A percentile compares a stretch with the other conserved stretches of the same genome.
Evolutionary conservation across 1,140 invertebrate genomes (phyloP).

Genomic region (Bombus terrestris): DNA sequence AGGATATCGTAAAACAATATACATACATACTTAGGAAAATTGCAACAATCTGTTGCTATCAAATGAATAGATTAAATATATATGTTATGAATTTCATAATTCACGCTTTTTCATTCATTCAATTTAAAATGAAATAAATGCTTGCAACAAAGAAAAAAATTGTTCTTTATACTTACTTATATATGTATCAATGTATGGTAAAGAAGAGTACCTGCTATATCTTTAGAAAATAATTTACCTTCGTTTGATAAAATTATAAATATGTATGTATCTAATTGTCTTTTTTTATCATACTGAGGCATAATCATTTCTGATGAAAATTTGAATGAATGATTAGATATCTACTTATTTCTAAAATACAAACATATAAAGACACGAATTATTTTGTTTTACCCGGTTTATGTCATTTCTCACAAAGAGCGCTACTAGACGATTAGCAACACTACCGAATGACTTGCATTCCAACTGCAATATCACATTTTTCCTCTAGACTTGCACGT

Average conservation of each 20-base stretch:
- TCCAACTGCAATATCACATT: neutral
- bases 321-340: no score
- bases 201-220: neutral
- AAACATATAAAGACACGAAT: neutral
- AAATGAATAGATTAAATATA: neutral
- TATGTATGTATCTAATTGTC: neutral
- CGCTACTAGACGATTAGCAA: neutral
- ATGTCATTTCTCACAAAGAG: neutral
- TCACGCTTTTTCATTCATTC: neutral
- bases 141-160: neutral
- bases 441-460: neutral
- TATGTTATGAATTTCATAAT: neutral
- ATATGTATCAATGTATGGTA: neutral
- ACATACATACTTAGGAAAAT: neutral
- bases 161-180: neutral
- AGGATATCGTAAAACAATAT: neutral
- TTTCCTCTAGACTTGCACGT: constrained; percentile 6
- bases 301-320: no score
- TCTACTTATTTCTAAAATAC: neutral
- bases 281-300: no score
- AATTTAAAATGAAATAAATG: neutral
- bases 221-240: neutral
- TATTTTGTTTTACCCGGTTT: neutral
- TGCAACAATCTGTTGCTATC: neutral
- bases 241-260: neutral